Base-by-base conservation (phyloP, 2,888 invertebrate genomes). In the Lissocephala sabroskyi region DNA sequence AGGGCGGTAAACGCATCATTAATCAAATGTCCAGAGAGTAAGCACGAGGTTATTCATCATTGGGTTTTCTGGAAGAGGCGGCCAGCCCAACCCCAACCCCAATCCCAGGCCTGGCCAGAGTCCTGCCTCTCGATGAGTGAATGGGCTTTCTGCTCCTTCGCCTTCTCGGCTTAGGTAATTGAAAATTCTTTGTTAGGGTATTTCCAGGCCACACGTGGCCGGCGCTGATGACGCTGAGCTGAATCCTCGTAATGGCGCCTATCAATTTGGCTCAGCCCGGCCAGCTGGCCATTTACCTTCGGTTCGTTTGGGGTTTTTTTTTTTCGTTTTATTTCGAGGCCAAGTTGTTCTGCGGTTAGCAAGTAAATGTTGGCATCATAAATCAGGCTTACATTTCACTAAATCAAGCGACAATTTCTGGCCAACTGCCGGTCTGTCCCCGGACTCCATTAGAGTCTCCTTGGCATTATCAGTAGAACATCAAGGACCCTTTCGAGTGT, bases 381-480 rank as follows among this genome's bases (percentile, higher is more conserved):
- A 76, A 80, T 80, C 80, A 79, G 65, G 78, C 79, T 81, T 79
- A 80, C 64, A 74, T 79, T 77, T 75, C 70, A 65, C 59, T 77
- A 77, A 80, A 77, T 79, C 80, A 81, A 28, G 17, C 17, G 33
- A 39, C 45, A 30, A 29, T 37, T 30, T 37, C 11, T 40, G 13
- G 37, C 37, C 18, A 11, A 35, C 16, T 35, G 30, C 13, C 30
- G 13, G 30, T 11, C 30, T 32, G 35, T 35, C 13, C 35, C 35
- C 10, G 10, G 13, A 14, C n/a, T n/a, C n/a, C n/a, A n/a, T n/a
- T n/a, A n/a, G n/a, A n/a, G n/a, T n/a, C n/a, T n/a, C 18, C 36
- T 23, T 52, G 23, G n/a, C 55, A 52, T 76, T 76, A 73, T 70
- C 65, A 59, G 30, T 37, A 40, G 41, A 57, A 54, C 57, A 73